Evolutionary conservation across 2,888 invertebrate species (phyloP), one percentile per base, ranked within the genome.

Genomic region (Stenolophus ochropezus): DNA sequence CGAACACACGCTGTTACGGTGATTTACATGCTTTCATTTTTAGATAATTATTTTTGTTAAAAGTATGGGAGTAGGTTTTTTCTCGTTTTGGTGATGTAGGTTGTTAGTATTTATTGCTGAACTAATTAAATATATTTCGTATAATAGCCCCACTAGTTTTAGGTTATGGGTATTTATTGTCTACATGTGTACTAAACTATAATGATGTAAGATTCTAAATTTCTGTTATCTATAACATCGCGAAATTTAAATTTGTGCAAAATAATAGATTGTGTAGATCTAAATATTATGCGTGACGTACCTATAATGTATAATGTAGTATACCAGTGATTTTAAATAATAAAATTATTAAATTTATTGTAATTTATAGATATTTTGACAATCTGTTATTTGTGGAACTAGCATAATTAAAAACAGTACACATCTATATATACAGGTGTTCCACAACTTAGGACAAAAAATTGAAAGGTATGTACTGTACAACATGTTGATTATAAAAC

Each of bases 21-120:
- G 74, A 75, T 75, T 75, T 75, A 75, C 74, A 75, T 53, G 74
- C 4, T 75, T 51, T 75, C 20, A 75, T 51, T 53, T 75, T 75
- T 75, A 49, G 51, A 75, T 75, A 75, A 75, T 75, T 75, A 75
- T 75, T 69, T 42, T 69, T 69, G 42, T 33, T 33, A 18, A 69
- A 69, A 69, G 69, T 42, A 27, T 69, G 20, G 42, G 69, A 33
- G 69, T 69, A 69, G 69, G 33, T 61, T 61, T 61, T 61, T 61
- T 61, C 61, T 61, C 61, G 61, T 25, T 25, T 61, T 14, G 61
- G 61, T 61, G 61, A 61, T 23, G 23, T 61, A 25, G 61, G 61
- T 61, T 61, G 61, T 61, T 61, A 25, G 25, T 61, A 61, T 61
- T 61, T 61, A 61, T 61, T 61, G 61, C 61, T 61, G 61, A 5